Evolutionary conservation across 2,797 vertebrate species (phyloP), one percentile per base, ranked within the genome.

Genomic region (Synaphobranchus kaupii): DNA sequence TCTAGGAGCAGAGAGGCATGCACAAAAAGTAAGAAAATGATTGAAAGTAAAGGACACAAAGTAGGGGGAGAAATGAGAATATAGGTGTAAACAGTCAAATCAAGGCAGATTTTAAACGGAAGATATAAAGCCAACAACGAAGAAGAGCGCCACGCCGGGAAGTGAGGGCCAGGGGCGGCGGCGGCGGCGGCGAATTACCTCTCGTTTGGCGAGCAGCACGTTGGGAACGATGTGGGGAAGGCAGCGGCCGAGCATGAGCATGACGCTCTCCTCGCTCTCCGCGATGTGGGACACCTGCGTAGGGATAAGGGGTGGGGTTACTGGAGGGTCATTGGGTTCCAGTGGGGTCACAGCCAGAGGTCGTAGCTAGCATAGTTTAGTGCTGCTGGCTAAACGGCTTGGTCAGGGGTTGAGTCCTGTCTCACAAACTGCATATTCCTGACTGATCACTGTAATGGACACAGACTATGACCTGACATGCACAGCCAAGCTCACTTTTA

Each of bases 201-300:
- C 99, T 96, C 99, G 95, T 91, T 99, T 99, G 89, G 99, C 99
- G 85, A 99, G 96, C 0, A 99, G 97, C 88, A 99, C 99, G 2
- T 99, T 99, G 13, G 99, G 99, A 87, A 99, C 99, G 68, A 99
- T 99, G 94, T 99, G 98, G 89, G 99, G 99, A 86, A 99, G 95
- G 94, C 99, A 99, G 90, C 99, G 98, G 50, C 99, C 98, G 93
- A 99, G 91, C 99, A 99, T 99, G 89, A 99, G 92, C 97, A 98
- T 98, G 88, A 99, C 98, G n/a, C 97, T 98, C 91, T 97, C 97
- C 90, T 99, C 99, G 83, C 97, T 98, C 94, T 99, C 99, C 85
- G 99, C 98, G 90, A 99, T 99, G 90, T 97, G 97, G 84, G 98
- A 99, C 56, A 99, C 99, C 99, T 99, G 92, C 44, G 88, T 31